A percentile compares a stretch with the other conserved stretches of the same genome.
These are phyloP conservation scores for Drosophila orena DNA, from an alignment of 1,140 invertebrate genomes.

Conservation along the genomic window DNA sequence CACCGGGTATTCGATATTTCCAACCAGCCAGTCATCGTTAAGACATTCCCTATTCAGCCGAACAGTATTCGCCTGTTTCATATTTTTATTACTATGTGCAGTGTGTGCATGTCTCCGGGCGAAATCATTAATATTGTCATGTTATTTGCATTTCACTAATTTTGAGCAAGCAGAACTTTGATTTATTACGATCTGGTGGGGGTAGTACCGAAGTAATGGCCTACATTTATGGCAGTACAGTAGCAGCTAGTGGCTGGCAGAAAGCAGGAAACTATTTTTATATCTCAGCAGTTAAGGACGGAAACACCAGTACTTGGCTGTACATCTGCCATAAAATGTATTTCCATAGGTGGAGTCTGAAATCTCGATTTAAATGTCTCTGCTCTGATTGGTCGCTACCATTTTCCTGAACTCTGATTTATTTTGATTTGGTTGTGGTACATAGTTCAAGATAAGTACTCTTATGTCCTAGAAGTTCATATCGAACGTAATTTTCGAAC, in stretches of 20 bases:
- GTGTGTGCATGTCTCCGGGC: slow-evolving; percentile 29
- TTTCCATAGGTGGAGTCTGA: no score
- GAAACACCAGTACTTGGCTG: no score
- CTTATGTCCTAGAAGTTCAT: no score
- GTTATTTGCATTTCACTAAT: slow-evolving; percentile 77
- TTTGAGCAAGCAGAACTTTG: slow-evolving; percentile 65
- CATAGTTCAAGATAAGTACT: not conserved
- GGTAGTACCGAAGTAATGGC: slow-evolving; percentile 30
- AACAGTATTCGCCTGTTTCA: slow-evolving; percentile 52
- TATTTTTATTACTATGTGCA: slow-evolving; percentile 62
- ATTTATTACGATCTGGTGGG: slow-evolving; percentile 55
- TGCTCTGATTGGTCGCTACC: no score
- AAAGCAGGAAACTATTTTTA: slow-evolving; percentile 6
- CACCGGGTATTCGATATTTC: slow-evolving; percentile 80
- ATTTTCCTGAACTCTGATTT: no score
- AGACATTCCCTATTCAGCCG: slow-evolving; percentile 35
- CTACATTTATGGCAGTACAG: slow-evolving; percentile 19
- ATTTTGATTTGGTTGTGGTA: not conserved
- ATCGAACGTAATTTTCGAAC: no score
- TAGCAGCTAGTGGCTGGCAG: not conserved
- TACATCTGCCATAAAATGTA: no score
- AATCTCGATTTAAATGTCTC: no score
- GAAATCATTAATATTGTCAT: slow-evolving; percentile 78
- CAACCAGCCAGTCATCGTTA: slow-evolving; percentile 45
- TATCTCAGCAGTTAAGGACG: no score